Conservation (phyloP, 1,140 invertebrate genomes). For the Papilio glaucus region DNA sequence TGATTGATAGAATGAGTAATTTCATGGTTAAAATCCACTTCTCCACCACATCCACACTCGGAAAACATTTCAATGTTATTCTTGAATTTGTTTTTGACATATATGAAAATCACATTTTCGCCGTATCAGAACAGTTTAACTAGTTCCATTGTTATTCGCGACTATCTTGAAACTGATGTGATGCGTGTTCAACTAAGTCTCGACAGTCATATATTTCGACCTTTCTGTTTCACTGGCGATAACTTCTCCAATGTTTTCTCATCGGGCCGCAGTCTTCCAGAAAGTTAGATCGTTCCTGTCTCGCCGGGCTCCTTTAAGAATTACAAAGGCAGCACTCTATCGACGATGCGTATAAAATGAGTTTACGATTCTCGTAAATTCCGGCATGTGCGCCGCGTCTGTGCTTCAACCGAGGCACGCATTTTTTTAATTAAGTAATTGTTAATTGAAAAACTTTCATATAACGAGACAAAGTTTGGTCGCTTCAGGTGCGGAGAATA, state of each 20-base stretch:
- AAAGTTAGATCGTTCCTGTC: slow-evolving; percentile 73
- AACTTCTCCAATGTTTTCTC: slow-evolving; percentile 76
- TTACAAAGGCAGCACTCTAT: slow-evolving; percentile 65
- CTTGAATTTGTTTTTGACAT: not conserved
- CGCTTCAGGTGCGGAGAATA: slow-evolving; percentile 53
- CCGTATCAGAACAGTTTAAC: slow-evolving; percentile 44
- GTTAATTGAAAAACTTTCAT: slow-evolving; percentile 72
- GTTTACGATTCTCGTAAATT: slow-evolving; percentile 66
- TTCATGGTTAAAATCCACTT: not conserved
- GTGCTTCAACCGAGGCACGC: slow-evolving; percentile 39
- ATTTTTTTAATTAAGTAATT: slow-evolving; percentile 75
- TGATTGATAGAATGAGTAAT: not conserved
- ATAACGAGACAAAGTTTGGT: slow-evolving; percentile 45
- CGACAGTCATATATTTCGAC: slow-evolving; percentile 59
- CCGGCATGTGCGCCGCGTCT: slow-evolving; percentile 50
- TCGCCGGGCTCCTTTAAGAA: slow-evolving; percentile 62
- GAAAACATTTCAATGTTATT: not conserved
- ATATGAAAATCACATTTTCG: slow-evolving; percentile 1
- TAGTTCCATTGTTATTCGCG: slow-evolving; percentile 65
- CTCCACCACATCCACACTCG: not conserved
- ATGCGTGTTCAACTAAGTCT: slow-evolving; percentile 61
- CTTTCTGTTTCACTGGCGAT: slow-evolving; percentile 67
- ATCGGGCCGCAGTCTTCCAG: slow-evolving; percentile 65
- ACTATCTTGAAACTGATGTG: slow-evolving; percentile 61
- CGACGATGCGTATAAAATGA: slow-evolving; percentile 76